Evolutionary conservation across 2,888 invertebrate species (phyloP).

Genomic region (Cheilosia vernalis): DNA sequence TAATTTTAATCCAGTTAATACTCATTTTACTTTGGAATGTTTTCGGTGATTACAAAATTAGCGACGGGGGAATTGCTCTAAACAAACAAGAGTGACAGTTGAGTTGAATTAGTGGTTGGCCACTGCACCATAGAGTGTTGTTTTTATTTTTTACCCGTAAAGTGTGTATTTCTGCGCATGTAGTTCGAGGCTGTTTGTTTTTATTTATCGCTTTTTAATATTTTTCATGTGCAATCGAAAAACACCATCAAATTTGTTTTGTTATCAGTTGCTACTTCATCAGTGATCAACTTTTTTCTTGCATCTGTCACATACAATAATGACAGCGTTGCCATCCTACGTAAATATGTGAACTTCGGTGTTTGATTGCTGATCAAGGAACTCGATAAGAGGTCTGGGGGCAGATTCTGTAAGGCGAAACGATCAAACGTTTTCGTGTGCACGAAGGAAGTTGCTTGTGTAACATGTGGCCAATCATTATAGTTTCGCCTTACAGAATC

Average conservation of each 20-base stretch:
- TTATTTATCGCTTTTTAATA: neutral
- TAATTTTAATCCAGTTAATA: constrained; percentile 81
- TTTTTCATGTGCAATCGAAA: neutral
- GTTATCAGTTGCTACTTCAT: neutral
- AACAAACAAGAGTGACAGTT: constrained; percentile 19
- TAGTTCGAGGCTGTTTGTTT: neutral
- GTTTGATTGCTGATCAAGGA: too few relatives aligned
- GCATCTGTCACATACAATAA: too few relatives aligned
- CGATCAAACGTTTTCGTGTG: too few relatives aligned
- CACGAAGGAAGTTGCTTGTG: too few relatives aligned
- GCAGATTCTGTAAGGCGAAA: too few relatives aligned
- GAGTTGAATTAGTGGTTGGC: neutral
- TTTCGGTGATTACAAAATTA: neutral
- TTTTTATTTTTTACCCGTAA: neutral
- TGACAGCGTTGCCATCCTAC: too few relatives aligned
- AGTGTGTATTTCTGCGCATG: neutral
- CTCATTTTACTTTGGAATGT: constrained; percentile 76
- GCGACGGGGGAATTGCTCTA: constrained; percentile 4
- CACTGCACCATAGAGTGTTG: neutral
- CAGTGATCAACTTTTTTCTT: neutral
- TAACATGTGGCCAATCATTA: too few relatives aligned
- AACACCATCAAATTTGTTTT: neutral
- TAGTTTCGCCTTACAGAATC: too few relatives aligned
- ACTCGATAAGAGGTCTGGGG: too few relatives aligned
- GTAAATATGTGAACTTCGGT: too few relatives aligned